A percentile compares a stretch with the other conserved stretches of the same genome.
phyloP scores from a whole-genome alignment of 2,113 vertebrate species.

The Cynocephalus volans region DNA sequence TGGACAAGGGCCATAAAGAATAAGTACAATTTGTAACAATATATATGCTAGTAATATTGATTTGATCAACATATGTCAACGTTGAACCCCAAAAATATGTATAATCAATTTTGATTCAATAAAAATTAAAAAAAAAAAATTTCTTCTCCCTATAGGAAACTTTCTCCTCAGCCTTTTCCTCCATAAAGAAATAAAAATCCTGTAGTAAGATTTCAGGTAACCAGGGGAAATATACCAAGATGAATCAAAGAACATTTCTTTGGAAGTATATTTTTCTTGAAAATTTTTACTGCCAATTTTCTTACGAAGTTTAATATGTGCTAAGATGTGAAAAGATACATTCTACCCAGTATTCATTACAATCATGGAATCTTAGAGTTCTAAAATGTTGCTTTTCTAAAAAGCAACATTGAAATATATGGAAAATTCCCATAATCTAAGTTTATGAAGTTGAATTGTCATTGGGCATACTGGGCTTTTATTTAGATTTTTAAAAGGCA shows the following conservation, averaged over 20 bases:
- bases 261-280: conserved; percentile 5
- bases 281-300: background rate
- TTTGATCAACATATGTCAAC: too few species aligned
- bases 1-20: too few species aligned
- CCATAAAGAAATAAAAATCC: background rate
- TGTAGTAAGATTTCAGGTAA: conserved; percentile 36
- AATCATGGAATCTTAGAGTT: background rate
- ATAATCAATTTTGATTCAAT: too few species aligned
- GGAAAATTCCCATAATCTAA: conserved; percentile 26
- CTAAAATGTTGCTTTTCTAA: conserved; percentile 51
- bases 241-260: background rate
- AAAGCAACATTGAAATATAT: conserved; percentile 17
- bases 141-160: background rate
- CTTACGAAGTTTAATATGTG: background rate
- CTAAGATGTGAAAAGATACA: background rate
- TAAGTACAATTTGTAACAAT: too few species aligned
- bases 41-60: too few species aligned
- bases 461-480: background rate
- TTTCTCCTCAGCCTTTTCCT: background rate
- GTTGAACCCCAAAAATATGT: too few species aligned
- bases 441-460: background rate
- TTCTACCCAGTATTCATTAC: background rate
- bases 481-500: background rate
- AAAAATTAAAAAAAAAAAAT: too few species aligned
- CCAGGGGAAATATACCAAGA: background rate